Percentiles rank a stretch among this genome's conserved stretches.
Conservation (phyloP, 2,888 invertebrate species). For the Brachyptera risi region DNA sequence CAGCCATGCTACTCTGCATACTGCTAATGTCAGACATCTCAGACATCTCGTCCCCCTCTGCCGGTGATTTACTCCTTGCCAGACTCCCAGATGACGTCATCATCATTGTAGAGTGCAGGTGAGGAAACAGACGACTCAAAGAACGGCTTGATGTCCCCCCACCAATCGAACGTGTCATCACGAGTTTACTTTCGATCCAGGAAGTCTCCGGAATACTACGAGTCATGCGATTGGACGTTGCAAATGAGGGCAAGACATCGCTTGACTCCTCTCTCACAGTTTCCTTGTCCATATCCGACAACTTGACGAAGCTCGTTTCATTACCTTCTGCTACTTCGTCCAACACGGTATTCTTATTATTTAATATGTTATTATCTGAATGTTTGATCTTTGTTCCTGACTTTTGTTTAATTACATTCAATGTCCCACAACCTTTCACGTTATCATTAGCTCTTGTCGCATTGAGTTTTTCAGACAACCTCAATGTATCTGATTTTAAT, state of each 20-base stretch:
- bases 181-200: conserved; percentile 59
- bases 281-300: conserved; percentile 72
- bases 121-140: conserved; percentile 59
- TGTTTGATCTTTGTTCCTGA: too few relatives aligned
- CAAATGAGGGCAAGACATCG: too few relatives aligned
- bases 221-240: conserved; percentile 52
- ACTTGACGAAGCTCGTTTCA: conserved; percentile 58
- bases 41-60: conserved; percentile 39
- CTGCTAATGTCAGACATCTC: conserved; percentile 48
- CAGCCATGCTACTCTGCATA: conserved; percentile 51
- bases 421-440: too few relatives aligned
- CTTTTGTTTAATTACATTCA: too few relatives aligned
- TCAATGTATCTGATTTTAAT: too few relatives aligned
- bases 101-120: conserved; percentile 48
- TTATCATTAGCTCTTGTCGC: too few relatives aligned
- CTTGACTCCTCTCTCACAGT: conserved; percentile 30
- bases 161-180: conserved; percentile 44
- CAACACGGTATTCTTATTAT: not conserved
- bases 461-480: too few relatives aligned
- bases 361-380: too few relatives aligned
- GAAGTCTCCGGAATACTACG: conserved; percentile 65
- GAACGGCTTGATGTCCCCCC: conserved; percentile 29
- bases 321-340: not conserved
- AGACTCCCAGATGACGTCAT: conserved; percentile 20
- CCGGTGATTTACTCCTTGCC: conserved; percentile 25